phyloP scores from a whole-genome alignment of 1,140 invertebrate species.

The Drosophila equinoxialis region DNA sequence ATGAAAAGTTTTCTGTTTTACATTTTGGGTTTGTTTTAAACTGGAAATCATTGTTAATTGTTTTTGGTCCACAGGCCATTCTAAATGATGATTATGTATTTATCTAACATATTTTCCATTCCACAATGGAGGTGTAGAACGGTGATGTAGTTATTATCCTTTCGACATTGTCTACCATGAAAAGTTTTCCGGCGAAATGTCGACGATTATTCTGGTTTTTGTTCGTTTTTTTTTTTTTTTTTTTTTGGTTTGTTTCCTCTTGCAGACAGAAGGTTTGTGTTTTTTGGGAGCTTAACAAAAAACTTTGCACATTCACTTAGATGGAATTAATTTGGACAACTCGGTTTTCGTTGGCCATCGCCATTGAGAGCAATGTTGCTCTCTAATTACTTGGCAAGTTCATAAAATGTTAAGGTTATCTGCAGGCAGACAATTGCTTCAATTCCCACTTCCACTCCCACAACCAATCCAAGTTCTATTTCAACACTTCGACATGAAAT shows the following conservation, averaged over 20 bases:
- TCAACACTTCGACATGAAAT: conserved; percentile 17
- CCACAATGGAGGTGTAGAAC: neutral
- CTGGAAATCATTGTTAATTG: conserved; percentile 4
- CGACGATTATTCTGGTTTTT: neutral
- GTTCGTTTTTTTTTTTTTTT: too few relatives aligned
- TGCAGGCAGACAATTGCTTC: conserved; percentile 12
- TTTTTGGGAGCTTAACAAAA: conserved; percentile 7
- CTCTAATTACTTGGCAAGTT: conserved; percentile 63
- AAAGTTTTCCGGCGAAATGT: conserved; percentile 9
- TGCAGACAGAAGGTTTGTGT: neutral
- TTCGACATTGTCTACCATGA: conserved; percentile 4
- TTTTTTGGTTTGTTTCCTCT: conserved; percentile 22
- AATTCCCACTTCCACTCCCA: neutral
- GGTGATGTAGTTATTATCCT: neutral
- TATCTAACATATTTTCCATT: conserved; percentile 6
- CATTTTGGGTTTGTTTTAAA: conserved; percentile 11
- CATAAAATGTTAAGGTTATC: conserved; percentile 40
- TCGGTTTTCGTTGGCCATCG: conserved; percentile 25
- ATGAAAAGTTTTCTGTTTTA: neutral
- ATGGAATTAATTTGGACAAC: conserved; percentile 49
- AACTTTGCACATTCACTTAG: conserved; percentile 62
- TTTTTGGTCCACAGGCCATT: conserved; percentile 37
- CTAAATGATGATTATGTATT: conserved; percentile 39
- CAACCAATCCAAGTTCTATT: neutral
- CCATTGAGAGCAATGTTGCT: conserved; percentile 28